Base-by-base conservation (phyloP, 2,113 vertebrate genomes). In the Pomatostomus ruficeps region DNA sequence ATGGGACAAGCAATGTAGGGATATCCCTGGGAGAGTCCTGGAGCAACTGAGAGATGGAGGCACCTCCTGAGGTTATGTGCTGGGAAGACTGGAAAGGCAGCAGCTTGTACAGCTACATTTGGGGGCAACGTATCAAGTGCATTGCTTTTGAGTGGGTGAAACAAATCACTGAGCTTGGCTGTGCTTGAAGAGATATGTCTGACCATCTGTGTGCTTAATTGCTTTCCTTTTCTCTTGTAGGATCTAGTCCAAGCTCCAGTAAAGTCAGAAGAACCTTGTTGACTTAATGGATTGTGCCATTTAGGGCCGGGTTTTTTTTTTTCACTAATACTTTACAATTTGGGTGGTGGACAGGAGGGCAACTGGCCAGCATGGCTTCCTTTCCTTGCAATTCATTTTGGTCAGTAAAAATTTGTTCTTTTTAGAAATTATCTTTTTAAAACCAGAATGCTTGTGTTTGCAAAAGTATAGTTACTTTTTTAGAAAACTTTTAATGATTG, bases 191-290 rank as follows among this genome's bases (percentile, higher is more conserved):
- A 70, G 91, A 42, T 3, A 6, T 23, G 17, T 83, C 81, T 88
- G 85, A 74, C 55, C 71, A 93, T 51, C 82, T 94, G 78, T 1
- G 7, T 79, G 25, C 65, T 74, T 91, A 80, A 88, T 72, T 94
- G 9, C 33, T 45, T 52, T 71, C 65, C 40, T 88, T 81, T 89
- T 33, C 46, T 63, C 42, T 33, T 77, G 18, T 25, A 68, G 70
- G 52, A 78, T 68, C 40, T 85, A 72, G 45, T 85, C 51, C n/a
- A 85, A 83, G 35, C 43, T 79, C 35, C 33, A 61, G 28, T 51
- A 63, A 88, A 95, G 35, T 93, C 75, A 91, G 74, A 63, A 83
- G 46, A 95, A 80, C 48, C 67, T 80, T 74, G 38, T 67, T 74
- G 63, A 83, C 67, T 88, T 91, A 85, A 85, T 24, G 35, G 61